Evolutionary conservation across 2,888 invertebrate species (phyloP).

Genomic region (Cerastis leucographa): DNA sequence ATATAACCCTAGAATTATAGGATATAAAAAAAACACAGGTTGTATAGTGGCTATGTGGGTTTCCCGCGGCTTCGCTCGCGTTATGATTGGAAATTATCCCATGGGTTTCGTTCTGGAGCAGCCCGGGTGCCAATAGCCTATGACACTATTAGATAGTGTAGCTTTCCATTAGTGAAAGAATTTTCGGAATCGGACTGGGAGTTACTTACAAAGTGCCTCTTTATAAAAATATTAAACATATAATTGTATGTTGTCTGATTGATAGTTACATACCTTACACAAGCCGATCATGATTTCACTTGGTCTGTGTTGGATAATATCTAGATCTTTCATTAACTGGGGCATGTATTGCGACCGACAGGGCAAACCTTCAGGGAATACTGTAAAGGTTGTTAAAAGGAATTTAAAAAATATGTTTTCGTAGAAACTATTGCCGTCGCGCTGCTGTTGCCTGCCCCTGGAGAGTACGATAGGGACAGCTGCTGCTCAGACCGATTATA

Average conservation of each 20-base stretch:
- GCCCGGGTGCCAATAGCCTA: background rate
- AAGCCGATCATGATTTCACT: conserved; percentile 79
- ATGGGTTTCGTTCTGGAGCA: background rate
- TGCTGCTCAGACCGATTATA: too few species aligned
- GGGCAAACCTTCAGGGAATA: conserved; percentile 75
- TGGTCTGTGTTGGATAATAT: conserved; percentile 54
- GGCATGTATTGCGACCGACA: conserved; percentile 77
- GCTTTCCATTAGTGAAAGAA: background rate
- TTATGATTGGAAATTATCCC: background rate
- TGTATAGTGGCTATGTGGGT: too few species aligned
- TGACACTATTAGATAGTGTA: background rate
- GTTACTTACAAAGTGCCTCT: too few species aligned
- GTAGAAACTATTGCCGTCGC: too few species aligned
- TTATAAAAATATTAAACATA: background rate
- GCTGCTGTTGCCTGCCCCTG: too few species aligned
- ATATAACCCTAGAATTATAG: too few species aligned
- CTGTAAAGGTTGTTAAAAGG: conserved; percentile 55
- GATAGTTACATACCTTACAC: conserved; percentile 74
- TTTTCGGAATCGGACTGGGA: too few species aligned
- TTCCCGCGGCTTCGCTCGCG: too few species aligned
- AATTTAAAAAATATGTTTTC: too few species aligned
- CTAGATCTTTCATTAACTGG: conserved; percentile 47
- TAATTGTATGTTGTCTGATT: background rate
- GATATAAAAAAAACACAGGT: too few species aligned
- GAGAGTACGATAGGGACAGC: too few species aligned